Evolutionary conservation across 2,113 vertebrate species (phyloP).

Genomic region (Dicerorhinus sumatrensis): DNA sequence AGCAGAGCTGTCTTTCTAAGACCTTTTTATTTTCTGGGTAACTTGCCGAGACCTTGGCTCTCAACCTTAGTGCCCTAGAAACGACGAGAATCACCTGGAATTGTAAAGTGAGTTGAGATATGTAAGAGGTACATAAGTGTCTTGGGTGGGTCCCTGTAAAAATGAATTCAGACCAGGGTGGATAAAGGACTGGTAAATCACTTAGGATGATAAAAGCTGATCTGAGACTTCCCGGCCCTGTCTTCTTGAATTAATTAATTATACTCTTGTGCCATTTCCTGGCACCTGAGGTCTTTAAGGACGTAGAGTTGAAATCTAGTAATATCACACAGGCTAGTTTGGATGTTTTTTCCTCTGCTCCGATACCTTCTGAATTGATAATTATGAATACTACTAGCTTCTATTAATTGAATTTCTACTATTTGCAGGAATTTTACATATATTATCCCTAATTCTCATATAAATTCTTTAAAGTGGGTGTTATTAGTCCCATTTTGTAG

Average conservation of each 20-base stretch:
- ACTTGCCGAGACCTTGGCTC: conserved; percentile 28
- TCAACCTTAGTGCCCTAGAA: not conserved
- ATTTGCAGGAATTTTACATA: conserved; percentile 46
- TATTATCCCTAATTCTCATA: not conserved
- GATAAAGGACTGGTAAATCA: conserved; percentile 49
- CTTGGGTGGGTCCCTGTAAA: conserved; percentile 3
- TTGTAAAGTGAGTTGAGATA: not conserved
- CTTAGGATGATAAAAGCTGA: conserved; percentile 25
- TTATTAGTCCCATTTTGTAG: not conserved
- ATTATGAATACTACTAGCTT: conserved; percentile 47
- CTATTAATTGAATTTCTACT: conserved; percentile 47
- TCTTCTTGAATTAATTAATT: conserved; percentile 72
- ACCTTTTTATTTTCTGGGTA: conserved; percentile 30
- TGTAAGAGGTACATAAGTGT: not conserved
- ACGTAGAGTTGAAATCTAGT: conserved; percentile 35
- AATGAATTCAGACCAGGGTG: conserved; percentile 23
- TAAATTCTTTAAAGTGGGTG: not conserved
- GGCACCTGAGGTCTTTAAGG: conserved; percentile 42
- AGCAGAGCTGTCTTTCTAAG: not conserved
- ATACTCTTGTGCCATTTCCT: conserved; percentile 8
- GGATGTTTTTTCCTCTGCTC: not conserved
- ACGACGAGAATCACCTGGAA: not conserved
- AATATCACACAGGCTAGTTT: not conserved
- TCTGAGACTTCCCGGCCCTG: not conserved
- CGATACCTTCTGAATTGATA: conserved; percentile 7